Evolutionary conservation across 2,888 invertebrate species (phyloP), one percentile per base, ranked within the genome.

Genomic region (Drosophila parthenogenetica): DNA sequence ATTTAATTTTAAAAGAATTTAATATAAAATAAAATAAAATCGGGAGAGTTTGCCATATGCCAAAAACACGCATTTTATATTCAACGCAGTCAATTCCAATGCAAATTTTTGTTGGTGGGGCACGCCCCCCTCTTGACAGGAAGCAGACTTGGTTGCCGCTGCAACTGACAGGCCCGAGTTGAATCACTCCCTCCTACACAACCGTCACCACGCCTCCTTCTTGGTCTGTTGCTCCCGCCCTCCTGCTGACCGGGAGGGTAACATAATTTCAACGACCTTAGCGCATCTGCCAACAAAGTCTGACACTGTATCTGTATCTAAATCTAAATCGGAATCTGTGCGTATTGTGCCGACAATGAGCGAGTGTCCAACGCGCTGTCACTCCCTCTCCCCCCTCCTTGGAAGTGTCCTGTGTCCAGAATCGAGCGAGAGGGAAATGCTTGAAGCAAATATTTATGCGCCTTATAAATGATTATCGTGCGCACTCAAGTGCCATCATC

Each of bases 391-490:
- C 17, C 7, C 3, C 17, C 2, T 0, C 7, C 2, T 17, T 5
- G 14, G 22, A 19, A 13, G 58, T 58, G 37, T 58, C 49, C 35
- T 16, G 35, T 51, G 64, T 53, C 45, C 35, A 35, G 1, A n/a
- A 22, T 22, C 22, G 5, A 22, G 22, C 5, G 22, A 22, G 5
- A 22, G n/a, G 4, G n/a, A 43, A 54, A 40, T 43, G 17, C 54
- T 57, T 60, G 49, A 60, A 25, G 60, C 53, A 66, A 68, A 60
- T 75, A 81, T 77, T 70, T 81, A 81, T 81, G 50, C 79, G 79
- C 73, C 69, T 69, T 86, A 82, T 72, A 86, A 83, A 86, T 82
- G 83, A 86, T 85, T 81, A 86, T 82, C 72, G 68, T 72, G 74
- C 69, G 74, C 68, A 77, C 64, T 79, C 77, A 60, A 74, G 74